Conservation (phyloP, 2,797 vertebrate species). For the Odontamblyopus rebecca region DNA sequence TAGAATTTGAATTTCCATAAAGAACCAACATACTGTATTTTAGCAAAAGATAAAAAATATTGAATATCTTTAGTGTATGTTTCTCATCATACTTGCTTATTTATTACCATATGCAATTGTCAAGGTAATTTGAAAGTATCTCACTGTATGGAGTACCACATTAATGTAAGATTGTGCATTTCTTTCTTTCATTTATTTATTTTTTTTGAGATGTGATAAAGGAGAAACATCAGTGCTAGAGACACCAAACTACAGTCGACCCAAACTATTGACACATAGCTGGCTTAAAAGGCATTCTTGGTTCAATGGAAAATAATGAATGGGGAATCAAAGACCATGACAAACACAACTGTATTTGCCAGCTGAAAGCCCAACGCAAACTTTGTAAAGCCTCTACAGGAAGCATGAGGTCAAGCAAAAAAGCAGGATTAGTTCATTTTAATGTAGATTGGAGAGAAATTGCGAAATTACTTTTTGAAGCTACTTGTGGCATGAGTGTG, state of each 20-base stretch:
- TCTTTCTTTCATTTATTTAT: not conserved
- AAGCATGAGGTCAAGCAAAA: slow-evolving; percentile 51
- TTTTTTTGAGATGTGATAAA: not conserved
- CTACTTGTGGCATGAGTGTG: not conserved
- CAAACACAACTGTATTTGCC: slow-evolving; percentile 18
- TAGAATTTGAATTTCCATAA: no score
- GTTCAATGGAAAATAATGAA: slow-evolving; percentile 12
- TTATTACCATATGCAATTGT: no score
- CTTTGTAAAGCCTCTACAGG: slow-evolving; percentile 32
- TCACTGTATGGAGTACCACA: no score
- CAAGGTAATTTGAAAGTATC: no score
- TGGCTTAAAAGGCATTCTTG: not conserved
- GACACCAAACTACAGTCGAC: not conserved
- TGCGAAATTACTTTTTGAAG: not conserved
- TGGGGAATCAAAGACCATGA: slow-evolving; percentile 14
- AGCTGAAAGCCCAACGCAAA: slow-evolving; percentile 29
- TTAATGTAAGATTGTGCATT: not conserved
- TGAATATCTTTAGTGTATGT: no score
- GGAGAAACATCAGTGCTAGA: not conserved
- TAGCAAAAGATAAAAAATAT: no score
- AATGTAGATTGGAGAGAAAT: slow-evolving; percentile 14
- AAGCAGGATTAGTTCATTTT: slow-evolving; percentile 19
- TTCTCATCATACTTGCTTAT: no score
- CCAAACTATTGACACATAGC: not conserved
- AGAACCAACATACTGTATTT: no score